These are phyloP conservation scores for Heliconius congener DNA, from an alignment of 1,140 invertebrate genomes.

Conservation along the genomic window DNA sequence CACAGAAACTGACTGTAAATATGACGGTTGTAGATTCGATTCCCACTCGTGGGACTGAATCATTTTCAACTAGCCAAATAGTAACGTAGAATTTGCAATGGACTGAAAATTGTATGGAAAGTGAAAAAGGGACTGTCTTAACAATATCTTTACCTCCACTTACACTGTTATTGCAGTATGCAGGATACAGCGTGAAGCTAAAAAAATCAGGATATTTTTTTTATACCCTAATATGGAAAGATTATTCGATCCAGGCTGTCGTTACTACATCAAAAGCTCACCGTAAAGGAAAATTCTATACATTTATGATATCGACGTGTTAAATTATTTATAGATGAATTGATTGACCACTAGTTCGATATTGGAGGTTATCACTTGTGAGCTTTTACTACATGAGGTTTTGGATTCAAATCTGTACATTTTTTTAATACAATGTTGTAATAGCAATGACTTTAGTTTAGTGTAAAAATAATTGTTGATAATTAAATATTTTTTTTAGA, in stretches of 20 bases:
- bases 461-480: no score
- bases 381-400: not conserved
- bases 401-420: no score
- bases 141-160: not conserved
- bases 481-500: no score
- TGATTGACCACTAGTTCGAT: not conserved
- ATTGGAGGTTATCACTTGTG: not conserved
- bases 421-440: no score
- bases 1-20: no score
- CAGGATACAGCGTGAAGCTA: not conserved
- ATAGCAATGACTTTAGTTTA: no score
- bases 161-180: not conserved
- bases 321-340: constrained; percentile 4
- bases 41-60: no score
- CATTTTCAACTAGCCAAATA: no score
- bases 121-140: not conserved
- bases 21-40: no score
- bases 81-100: no score
- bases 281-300: constrained; percentile 12
- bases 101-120: no score
- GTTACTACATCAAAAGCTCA: constrained; percentile 1
- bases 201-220: not conserved
- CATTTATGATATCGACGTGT: constrained; percentile 7
- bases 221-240: not conserved
- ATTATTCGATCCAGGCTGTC: not conserved